phyloP scores from a whole-genome alignment of 1,140 invertebrate species.

The Bombus soroeensis region DNA sequence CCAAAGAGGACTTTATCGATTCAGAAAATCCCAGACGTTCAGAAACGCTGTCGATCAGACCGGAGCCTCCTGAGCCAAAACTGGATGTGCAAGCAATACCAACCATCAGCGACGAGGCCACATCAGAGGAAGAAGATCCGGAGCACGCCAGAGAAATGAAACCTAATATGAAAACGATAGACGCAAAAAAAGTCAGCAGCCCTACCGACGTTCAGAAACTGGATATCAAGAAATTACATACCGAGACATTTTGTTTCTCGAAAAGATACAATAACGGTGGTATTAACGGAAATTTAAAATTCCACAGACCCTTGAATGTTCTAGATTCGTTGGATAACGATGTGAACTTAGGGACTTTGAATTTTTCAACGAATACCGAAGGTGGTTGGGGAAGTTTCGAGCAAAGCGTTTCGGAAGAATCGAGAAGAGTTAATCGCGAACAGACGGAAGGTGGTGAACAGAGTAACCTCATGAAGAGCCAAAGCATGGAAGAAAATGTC shows the following conservation, averaged over 20 bases:
- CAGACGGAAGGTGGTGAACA: no score
- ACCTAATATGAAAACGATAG: not conserved
- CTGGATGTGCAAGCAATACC: conserved; percentile 60
- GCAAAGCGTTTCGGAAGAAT: not conserved
- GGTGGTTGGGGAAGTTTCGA: not conserved
- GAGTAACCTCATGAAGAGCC: not conserved
- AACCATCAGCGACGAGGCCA: not conserved
- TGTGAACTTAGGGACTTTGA: accelerated
- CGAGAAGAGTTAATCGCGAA: not conserved
- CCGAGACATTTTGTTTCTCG: not conserved
- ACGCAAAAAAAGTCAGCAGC: not conserved
- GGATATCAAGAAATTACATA: conserved; percentile 33
- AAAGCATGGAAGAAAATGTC: not conserved
- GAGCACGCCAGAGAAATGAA: not conserved
- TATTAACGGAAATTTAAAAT: no score
- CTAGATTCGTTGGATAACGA: not conserved
- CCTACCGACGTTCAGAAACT: not conserved
- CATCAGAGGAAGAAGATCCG: not conserved
- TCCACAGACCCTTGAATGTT: no score
- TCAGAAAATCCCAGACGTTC: not conserved
- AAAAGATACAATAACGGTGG: no score
- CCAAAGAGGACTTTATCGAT: not conserved
- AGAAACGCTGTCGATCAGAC: conserved; percentile 65
- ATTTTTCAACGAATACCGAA: conserved; percentile 21
- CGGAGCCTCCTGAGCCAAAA: conserved; percentile 68